Base-by-base conservation (phyloP, 2,113 vertebrate genomes). In the Grammomys dolichurus region DNA sequence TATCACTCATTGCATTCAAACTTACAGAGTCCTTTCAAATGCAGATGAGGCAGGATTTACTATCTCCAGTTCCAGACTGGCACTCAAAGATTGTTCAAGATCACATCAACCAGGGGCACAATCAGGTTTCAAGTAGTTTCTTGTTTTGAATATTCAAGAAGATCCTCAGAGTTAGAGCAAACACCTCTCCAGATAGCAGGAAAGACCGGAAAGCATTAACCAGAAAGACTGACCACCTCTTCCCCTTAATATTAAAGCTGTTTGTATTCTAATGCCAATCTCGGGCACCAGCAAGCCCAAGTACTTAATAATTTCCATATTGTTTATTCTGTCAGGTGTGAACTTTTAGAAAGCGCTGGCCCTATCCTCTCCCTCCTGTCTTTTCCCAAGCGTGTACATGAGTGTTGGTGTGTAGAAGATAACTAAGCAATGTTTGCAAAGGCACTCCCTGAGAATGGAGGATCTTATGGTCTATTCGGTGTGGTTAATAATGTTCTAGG, bases 201-300 rank as follows among this genome's bases (percentile, higher is more conserved):
- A 93, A 93, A 91, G 43, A 70, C 4, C 82, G 28, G 81, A 82
- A 70, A 72, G 78, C 7, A 86, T 77, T 87, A 87, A 76, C 58
- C 28, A 70, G 70, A 48, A 89, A 85, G 33, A 10, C 51, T 91
- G 51, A 78, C 22, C 67, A 88, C 20, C 20, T 31, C 17, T 22
- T 40, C 24, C 56, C 76, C 65, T 89, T 95, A 72, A 51, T 48
- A 85, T 56, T 22, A 20, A 81, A 78, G 70, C 20, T 46, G 77
- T 70, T 92, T 87, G 63, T 84, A 80, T 16, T 78, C 28, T 40
- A 73, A 69, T 40, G 11, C 58, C 16, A n/a, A 4, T 63, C 48
- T 72, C 56, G 40, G 60, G 33, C 7, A 40, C 13, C 11, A 67
- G 10, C 65, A 67, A 67, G 65, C 28, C 65, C 65, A 31, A 40